Conservation (phyloP, 2,113 vertebrate species). For the Nyctereutes procyonoides region DNA sequence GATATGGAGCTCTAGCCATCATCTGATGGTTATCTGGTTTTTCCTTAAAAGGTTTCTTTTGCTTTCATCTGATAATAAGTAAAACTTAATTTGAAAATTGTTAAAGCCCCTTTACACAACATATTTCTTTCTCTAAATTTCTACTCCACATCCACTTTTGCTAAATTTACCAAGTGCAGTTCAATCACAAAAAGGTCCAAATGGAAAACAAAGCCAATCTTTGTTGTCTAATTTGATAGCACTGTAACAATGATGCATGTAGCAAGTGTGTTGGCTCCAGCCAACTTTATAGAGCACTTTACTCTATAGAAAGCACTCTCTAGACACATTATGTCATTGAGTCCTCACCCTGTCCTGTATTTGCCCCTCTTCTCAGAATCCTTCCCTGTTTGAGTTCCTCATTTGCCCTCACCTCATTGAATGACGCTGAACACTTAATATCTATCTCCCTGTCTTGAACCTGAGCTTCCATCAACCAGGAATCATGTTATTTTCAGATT, state of each 20-base stretch:
- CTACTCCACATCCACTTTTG: slow-evolving; percentile 7
- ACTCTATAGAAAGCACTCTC: background rate
- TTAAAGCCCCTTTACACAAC: background rate
- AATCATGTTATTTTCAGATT: background rate
- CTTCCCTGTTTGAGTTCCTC: background rate
- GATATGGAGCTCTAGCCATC: background rate
- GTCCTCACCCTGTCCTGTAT: background rate
- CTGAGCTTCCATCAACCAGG: background rate
- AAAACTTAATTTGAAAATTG: slow-evolving; percentile 20
- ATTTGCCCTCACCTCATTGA: background rate
- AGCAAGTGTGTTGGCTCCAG: background rate
- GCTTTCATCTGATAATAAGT: background rate
- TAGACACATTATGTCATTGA: background rate
- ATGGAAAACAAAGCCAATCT: background rate
- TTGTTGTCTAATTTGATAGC: background rate
- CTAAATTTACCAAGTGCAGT: background rate
- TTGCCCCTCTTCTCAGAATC: background rate
- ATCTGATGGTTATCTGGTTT: background rate
- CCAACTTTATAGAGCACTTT: background rate
- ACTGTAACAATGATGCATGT: background rate
- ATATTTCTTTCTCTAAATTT: slow-evolving; percentile 1
- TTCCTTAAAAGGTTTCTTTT: background rate
- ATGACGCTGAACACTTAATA: background rate
- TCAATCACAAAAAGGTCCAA: background rate
- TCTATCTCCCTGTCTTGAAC: background rate